Percentiles rank a stretch among this genome's conserved stretches.
These are phyloP conservation scores for Galbula dea DNA, from an alignment of 2,113 vertebrate species.

Conservation along the genomic window DNA sequence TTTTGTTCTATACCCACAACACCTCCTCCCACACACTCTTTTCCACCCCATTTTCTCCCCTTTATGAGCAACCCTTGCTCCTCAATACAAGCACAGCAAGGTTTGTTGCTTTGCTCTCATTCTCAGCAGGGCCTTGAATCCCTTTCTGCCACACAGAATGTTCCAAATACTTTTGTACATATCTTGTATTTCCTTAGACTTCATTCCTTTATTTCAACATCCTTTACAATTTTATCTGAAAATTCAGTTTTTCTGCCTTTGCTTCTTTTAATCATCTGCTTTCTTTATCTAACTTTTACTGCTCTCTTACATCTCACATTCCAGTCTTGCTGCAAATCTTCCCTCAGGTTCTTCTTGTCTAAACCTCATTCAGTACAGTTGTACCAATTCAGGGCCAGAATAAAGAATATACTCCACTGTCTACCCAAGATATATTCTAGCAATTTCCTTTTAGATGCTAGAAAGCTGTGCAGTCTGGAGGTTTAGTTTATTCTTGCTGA, in stretches of 20 bases:
- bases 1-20: neutral
- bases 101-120: neutral
- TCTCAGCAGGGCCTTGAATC: neutral
- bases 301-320: neutral
- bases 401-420: neutral
- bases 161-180: neutral
- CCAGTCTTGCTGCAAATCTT: neutral
- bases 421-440: neutral
- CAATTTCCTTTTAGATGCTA: neutral
- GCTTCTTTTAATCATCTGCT: neutral
- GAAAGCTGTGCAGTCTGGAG: neutral
- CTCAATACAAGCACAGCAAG: neutral
- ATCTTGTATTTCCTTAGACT: neutral
- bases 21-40: neutral
- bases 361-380: neutral
- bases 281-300: neutral
- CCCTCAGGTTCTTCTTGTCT: neutral
- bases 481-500: neutral
- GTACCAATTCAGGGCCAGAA: neutral
- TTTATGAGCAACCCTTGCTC: neutral
- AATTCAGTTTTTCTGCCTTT: neutral
- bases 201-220: neutral
- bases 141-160: neutral
- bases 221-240: neutral
- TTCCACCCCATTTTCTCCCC: neutral